A percentile compares a stretch with the other conserved stretches of the same genome.
Evolutionary conservation across 1,140 invertebrate genomes (phyloP).

Genomic region (Augochlora pura): DNA sequence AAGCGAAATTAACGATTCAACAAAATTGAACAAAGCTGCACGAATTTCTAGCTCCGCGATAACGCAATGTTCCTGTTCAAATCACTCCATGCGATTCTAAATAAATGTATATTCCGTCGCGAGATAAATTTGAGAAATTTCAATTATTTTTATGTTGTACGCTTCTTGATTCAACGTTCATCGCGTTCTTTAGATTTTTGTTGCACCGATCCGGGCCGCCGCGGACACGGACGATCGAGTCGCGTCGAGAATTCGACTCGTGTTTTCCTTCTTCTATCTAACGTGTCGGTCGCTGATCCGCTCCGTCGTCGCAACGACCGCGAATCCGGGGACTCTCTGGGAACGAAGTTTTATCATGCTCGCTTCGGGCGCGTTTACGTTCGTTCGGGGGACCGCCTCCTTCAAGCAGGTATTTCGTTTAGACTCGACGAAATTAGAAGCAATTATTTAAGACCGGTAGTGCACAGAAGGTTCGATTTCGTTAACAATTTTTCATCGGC

Average conservation of each 20-base stretch:
- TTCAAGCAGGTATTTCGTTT: not conserved
- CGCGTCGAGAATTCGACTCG: not conserved
- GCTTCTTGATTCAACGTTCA: too few relatives aligned
- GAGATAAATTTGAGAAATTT: too few relatives aligned
- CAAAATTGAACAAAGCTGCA: too few relatives aligned
- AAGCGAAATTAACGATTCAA: too few relatives aligned
- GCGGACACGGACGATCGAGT: not conserved
- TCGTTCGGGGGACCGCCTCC: not conserved
- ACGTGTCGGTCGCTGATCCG: constrained; percentile 2
- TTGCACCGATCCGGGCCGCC: not conserved
- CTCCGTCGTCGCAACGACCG: not conserved
- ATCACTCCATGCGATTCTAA: too few relatives aligned
- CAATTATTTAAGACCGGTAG: not conserved
- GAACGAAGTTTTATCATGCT: not conserved
- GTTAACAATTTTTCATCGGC: too few relatives aligned
- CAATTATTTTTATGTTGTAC: too few relatives aligned
- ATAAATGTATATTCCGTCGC: too few relatives aligned
- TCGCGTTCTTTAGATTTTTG: not conserved
- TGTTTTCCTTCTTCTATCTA: not conserved
- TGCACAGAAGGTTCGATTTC: too few relatives aligned
- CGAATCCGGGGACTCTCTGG: not conserved
- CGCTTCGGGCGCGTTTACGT: not conserved
- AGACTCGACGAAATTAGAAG: not conserved
- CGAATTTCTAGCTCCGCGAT: too few relatives aligned
- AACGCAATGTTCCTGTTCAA: too few relatives aligned